phyloP scores from a whole-genome alignment of 2,797 vertebrate genomes.

The Sebastiscus albofasciatus region DNA sequence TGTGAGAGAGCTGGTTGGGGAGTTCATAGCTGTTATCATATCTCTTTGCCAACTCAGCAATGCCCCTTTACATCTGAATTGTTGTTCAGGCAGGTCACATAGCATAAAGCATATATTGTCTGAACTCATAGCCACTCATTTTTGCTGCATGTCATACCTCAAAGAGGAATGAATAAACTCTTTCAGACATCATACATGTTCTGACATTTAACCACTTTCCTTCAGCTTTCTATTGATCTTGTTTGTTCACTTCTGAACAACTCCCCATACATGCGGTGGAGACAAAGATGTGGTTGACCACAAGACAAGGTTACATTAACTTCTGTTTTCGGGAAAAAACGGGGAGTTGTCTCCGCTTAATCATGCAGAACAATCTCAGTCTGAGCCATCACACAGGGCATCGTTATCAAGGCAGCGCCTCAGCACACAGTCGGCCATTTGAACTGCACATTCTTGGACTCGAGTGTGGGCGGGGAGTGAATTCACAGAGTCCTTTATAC shows the following conservation, averaged over 20 bases:
- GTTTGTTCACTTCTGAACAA: neutral
- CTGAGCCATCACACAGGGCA: constrained; percentile 42
- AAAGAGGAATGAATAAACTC: neutral
- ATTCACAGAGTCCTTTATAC: constrained; percentile 74
- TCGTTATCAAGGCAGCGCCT: constrained; percentile 42
- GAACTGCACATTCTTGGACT: constrained; percentile 74
- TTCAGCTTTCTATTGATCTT: neutral
- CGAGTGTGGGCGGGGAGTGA: constrained; percentile 73
- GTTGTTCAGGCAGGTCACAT: neutral
- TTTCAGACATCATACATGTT: neutral
- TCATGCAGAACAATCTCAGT: constrained; percentile 69
- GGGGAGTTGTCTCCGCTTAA: constrained; percentile 39
- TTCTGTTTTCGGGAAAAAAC: constrained; percentile 29
- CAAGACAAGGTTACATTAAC: constrained; percentile 72
- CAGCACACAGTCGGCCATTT: constrained; percentile 72
- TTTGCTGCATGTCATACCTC: neutral
- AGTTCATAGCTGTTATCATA: constrained; percentile 12
- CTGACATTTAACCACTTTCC: constrained; percentile 11
- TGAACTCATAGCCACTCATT: neutral
- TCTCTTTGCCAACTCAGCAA: neutral
- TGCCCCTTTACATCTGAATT: neutral
- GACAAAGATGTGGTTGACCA: constrained; percentile 63
- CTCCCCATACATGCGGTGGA: neutral
- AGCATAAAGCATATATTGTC: neutral
- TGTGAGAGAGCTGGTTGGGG: neutral